Percentiles rank a stretch among this genome's conserved stretches.
Evolutionary conservation across 1,140 invertebrate genomes (phyloP).

Genomic region (Lasioglossum baleicum): DNA sequence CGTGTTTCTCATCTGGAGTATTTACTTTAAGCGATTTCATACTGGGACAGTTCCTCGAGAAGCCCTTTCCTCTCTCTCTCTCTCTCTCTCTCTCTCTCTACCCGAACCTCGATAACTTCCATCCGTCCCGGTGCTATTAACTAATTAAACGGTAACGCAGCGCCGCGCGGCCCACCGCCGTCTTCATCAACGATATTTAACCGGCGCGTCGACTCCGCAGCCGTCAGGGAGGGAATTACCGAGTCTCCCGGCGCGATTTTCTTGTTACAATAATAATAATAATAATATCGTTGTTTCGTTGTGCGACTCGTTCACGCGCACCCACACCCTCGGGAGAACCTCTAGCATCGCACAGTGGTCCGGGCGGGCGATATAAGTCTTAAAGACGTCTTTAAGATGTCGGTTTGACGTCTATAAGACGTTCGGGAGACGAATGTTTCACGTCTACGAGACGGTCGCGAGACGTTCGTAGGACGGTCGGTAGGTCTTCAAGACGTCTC

Average conservation of each 20-base stretch:
- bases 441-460: no score
- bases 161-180: background rate
- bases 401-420: no score
- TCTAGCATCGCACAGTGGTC: no score
- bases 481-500: no score
- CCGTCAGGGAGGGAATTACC: background rate
- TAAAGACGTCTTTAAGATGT: no score
- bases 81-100: no score
- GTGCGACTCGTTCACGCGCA: no score
- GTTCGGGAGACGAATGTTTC: no score
- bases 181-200: conserved; percentile 29
- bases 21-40: conserved; percentile 29
- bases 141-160: conserved; percentile 22
- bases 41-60: background rate
- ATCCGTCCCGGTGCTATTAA: conserved; percentile 20
- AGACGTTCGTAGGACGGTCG: no score
- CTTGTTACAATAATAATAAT: background rate
- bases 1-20: conserved; percentile 22
- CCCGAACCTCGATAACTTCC: background rate
- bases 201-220: background rate
- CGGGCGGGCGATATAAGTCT: no score
- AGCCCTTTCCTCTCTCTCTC: background rate
- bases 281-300: no score
- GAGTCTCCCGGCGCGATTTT: background rate
- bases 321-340: no score